Percentiles rank a stretch among this genome's conserved stretches.
These are phyloP conservation scores for Stichodactyla helianthus DNA, from an alignment of 64 coral and sea anemone genomes.

Conservation along the genomic window DNA sequence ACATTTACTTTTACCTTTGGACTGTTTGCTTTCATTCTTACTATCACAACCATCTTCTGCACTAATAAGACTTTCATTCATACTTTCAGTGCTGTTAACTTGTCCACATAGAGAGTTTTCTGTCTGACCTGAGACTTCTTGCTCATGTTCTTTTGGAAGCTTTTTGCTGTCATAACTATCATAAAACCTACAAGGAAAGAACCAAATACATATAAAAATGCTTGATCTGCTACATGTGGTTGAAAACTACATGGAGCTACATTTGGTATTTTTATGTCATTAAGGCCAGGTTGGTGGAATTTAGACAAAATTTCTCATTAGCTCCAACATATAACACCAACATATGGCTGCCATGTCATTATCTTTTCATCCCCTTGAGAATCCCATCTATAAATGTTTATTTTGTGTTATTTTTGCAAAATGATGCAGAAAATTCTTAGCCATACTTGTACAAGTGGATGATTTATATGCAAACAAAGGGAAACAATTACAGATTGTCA, in stretches of 20 bases:
- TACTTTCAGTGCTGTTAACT: not conserved
- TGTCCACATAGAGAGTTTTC: not conserved
- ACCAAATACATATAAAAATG: not conserved
- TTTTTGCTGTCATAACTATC: not conserved
- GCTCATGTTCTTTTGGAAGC: not conserved
- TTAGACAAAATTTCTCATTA: no score
- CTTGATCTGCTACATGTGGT: not conserved
- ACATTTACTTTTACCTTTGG: not conserved
- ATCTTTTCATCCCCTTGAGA: no score
- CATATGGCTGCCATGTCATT: no score
- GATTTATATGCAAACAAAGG: no score
- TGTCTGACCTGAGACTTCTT: not conserved
- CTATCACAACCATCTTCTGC: slow-evolving; percentile 6
- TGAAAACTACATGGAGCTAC: not conserved
- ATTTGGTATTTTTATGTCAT: no score
- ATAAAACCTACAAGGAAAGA: not conserved
- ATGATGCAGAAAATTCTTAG: no score
- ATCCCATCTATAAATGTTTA: no score
- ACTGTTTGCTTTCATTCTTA: not conserved
- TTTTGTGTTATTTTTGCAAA: no score
- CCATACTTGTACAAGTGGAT: no score
- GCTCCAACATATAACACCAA: no score
- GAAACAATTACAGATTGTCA: no score
- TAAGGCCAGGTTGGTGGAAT: no score
- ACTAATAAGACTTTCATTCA: not conserved